Evolutionary conservation across 1,140 invertebrate genomes (phyloP).

Genomic region (Drosophila sturtevanti): DNA sequence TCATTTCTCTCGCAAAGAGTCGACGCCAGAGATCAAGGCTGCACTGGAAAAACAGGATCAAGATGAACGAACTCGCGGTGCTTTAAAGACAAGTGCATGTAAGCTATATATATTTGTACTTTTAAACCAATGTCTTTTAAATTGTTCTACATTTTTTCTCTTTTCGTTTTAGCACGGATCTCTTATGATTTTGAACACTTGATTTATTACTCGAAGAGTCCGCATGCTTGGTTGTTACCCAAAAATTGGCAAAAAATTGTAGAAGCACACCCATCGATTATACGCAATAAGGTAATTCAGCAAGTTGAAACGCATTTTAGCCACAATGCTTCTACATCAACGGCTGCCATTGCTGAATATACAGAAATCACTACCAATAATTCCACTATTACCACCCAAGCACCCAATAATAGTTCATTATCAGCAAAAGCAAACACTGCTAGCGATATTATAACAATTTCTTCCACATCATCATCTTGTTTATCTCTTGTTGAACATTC

Average conservation of each 20-base stretch:
- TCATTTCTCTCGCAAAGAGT: constrained; percentile 82
- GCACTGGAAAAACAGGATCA: constrained; percentile 50
- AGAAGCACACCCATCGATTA: constrained; percentile 69
- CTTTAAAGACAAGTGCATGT: constrained; percentile 58
- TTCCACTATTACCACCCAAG: constrained; percentile 49
- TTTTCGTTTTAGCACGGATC: constrained; percentile 56
- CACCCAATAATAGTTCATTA: constrained; percentile 53
- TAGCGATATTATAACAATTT: constrained; percentile 12
- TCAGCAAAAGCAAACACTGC: constrained; percentile 40
- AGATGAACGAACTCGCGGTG: constrained; percentile 42
- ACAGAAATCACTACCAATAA: constrained; percentile 26
- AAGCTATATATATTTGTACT: constrained; percentile 28
- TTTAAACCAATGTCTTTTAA: neutral
- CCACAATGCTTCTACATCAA: constrained; percentile 29
- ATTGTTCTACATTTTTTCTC: neutral
- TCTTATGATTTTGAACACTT: constrained; percentile 79
- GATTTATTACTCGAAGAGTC: constrained; percentile 78
- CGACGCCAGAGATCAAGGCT: constrained; percentile 69
- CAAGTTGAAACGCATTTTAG: constrained; percentile 16
- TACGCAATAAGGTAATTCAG: constrained; percentile 82
- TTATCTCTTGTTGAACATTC: neutral
- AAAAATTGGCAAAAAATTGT: constrained; percentile 73
- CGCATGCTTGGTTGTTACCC: constrained; percentile 75
- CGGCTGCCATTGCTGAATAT: constrained; percentile 4
- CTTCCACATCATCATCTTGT: constrained; percentile 10